These are phyloP conservation scores for Callosobruchus maculatus DNA, from an alignment of 2,888 invertebrate species.

Conservation along the genomic window DNA sequence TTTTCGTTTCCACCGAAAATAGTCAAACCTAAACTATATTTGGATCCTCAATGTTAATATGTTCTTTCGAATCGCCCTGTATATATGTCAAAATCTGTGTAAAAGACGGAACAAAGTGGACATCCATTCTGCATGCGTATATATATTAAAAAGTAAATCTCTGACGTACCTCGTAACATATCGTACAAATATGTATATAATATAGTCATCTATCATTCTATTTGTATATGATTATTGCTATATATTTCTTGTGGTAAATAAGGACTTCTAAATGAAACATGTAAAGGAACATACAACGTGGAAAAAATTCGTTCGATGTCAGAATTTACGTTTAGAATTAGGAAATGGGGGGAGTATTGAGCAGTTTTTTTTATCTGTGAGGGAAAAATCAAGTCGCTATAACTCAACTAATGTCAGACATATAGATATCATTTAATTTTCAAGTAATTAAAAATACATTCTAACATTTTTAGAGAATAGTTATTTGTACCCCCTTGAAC, in stretches of 20 bases:
- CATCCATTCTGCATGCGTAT: constrained; percentile 16
- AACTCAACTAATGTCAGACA: too few species aligned
- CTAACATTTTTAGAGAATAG: too few species aligned
- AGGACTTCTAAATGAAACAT: constrained; percentile 29
- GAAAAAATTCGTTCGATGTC: constrained; percentile 38
- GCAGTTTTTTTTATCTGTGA: too few species aligned
- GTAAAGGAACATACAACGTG: constrained; percentile 43
- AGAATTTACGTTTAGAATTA: not conserved
- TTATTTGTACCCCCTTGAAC: too few species aligned
- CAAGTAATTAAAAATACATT: too few species aligned
- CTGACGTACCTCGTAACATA: constrained; percentile 22
- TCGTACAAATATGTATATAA: constrained; percentile 23
- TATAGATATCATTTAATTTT: too few species aligned
- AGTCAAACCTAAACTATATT: too few species aligned
- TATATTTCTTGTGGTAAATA: constrained; percentile 46
- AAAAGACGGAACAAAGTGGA: not conserved
- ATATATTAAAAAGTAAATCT: constrained; percentile 19
- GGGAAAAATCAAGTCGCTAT: too few species aligned
- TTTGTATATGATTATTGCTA: constrained; percentile 48
- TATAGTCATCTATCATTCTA: constrained; percentile 38
- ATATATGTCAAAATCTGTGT: not conserved
- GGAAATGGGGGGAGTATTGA: not conserved
- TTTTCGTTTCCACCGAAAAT: too few species aligned
- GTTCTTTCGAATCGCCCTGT: not conserved
- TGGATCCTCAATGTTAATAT: too few species aligned